Base-by-base conservation (phyloP, 2,797 vertebrate species). In the Menidia menidia region DNA sequence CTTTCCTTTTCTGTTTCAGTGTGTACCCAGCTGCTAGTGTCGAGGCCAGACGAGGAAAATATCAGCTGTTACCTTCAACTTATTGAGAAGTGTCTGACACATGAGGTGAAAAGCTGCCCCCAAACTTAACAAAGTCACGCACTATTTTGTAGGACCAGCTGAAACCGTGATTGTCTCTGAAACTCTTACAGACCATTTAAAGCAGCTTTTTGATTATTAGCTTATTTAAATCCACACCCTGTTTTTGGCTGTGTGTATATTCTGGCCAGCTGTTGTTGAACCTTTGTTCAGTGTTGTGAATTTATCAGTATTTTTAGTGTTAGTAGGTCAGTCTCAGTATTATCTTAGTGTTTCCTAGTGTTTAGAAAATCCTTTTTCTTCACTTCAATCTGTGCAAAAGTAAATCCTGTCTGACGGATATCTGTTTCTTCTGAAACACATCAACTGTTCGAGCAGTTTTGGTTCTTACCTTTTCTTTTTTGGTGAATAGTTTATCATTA, bases 21-120 rank as follows among this genome's bases (percentile, higher is more conserved):
- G 50, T 98, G 97, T 85, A 98, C 97, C 45, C 97, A 98, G 91
- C 89, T 98, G 84, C 89, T 98, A 80, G 97, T 98, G 60, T 98
- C 97, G 48, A 93, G 97, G 70, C 96, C 97, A 13, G 97, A 98
- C 14, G 97, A 98, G 86, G 97, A 98, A 89, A 98, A 97, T 86
- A 98, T 98, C 88, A 96, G 95, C 84, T 95, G 96, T 92, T 98
- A 98, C 93, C 95, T 98, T 91, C 97, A 98, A 90, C 96, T 98
- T 69, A 96, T 98, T 43, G 97, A 98, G 89, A 98, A 98, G 88
- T 96, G 96, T 94, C 92, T 98, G 80, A 92, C 94, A 74, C 97
- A 98, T 18, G 97, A 98, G 96, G 97, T 97, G 73, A 91, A 91
- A 39, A 31, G 5, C 30, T 8, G 3, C 9, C 25, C 31, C 30